These are phyloP conservation scores for Oncorhynchus kisutch DNA, from an alignment of 2,113 vertebrate genomes.

Conservation along the genomic window DNA sequence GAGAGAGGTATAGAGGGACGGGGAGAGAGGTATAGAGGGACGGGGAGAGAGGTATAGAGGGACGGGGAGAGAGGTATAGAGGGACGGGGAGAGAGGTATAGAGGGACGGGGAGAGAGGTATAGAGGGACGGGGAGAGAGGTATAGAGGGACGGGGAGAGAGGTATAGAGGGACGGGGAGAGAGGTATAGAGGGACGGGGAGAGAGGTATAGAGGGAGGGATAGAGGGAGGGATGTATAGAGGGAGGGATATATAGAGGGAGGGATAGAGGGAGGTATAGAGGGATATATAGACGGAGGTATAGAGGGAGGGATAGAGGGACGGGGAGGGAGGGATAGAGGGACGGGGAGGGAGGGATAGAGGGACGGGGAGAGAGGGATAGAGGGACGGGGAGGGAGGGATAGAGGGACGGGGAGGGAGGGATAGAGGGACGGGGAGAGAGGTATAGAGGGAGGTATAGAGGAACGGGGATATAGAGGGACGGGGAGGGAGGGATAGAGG, in stretches of 20 bases:
- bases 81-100: background rate
- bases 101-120: background rate
- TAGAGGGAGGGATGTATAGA: no score
- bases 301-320: background rate
- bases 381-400: background rate
- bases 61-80: background rate
- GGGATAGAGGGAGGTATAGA: background rate
- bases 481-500: background rate
- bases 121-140: no score
- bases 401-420: background rate
- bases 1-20: background rate
- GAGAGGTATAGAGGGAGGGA: no score
- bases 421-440: no score
- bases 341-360: no score
- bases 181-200: no score
- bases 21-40: no score
- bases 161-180: no score
- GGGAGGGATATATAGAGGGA: slow-evolving; percentile 1
- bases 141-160: no score
- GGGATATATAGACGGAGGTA: no score
- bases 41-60: background rate
- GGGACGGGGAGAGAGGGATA: no score
- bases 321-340: background rate
- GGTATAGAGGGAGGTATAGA: no score
- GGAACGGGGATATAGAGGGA: background rate